These are phyloP conservation scores for Zelleria hepariella DNA, from an alignment of 2,888 invertebrate genomes.

Conservation along the genomic window DNA sequence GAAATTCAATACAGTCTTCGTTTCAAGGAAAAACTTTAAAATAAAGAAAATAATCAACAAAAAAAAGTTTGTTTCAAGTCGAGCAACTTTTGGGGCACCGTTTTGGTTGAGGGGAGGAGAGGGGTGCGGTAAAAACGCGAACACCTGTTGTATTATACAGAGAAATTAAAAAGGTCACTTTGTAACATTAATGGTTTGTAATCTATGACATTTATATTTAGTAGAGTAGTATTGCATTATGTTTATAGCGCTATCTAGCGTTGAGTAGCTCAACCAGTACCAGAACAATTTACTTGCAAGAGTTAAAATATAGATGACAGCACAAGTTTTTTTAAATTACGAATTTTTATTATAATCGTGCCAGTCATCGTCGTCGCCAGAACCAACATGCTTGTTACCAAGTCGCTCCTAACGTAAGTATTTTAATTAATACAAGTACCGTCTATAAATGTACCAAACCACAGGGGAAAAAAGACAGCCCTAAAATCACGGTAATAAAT, in stretches of 20 bases:
- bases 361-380: too few relatives aligned
- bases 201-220: background rate
- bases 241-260: slow-evolving; percentile 15
- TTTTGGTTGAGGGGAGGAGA: slow-evolving; percentile 4
- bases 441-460: too few relatives aligned
- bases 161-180: background rate
- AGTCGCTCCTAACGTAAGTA: too few relatives aligned
- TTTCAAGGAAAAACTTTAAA: background rate
- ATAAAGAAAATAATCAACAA: background rate
- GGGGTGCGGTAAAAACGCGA: slow-evolving; percentile 11
- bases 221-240: background rate
- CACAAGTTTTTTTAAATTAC: background rate
- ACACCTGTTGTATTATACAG: slow-evolving; percentile 28
- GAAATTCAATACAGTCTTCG: background rate
- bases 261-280: slow-evolving; percentile 7
- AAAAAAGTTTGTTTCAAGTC: background rate
- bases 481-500: too few relatives aligned
- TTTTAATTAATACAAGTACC: too few relatives aligned
- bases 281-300: slow-evolving; percentile 5
- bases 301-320: slow-evolving; percentile 5
- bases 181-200: background rate
- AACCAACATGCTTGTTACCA: too few relatives aligned
- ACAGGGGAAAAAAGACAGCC: too few relatives aligned
- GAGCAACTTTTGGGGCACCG: background rate
- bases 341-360: too few relatives aligned